A percentile compares a stretch with the other conserved stretches of the same genome.
Evolutionary conservation across 2,888 invertebrate species (phyloP).

Genomic region (Lasioglossum zephyrum): DNA sequence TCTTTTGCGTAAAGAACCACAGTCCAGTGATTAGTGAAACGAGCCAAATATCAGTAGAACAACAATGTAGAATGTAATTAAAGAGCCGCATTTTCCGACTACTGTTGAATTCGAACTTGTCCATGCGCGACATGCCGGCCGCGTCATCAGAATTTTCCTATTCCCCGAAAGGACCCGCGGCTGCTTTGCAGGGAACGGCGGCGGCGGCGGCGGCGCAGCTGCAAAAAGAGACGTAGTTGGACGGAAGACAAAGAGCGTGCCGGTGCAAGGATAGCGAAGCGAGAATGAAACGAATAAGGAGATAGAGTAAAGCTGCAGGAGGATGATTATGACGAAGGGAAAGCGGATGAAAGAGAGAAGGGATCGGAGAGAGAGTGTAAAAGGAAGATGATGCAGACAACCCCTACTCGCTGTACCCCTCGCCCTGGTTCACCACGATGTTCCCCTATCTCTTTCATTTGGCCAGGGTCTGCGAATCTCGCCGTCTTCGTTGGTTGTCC

Average conservation of each 20-base stretch:
- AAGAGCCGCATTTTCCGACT: too few relatives aligned
- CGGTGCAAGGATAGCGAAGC: conserved; percentile 41
- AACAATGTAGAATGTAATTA: too few relatives aligned
- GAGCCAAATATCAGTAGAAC: too few relatives aligned
- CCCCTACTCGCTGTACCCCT: conserved; percentile 36
- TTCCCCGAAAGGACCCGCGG: neutral
- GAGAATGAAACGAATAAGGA: conserved; percentile 56
- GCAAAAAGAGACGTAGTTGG: conserved; percentile 12
- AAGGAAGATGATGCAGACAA: conserved; percentile 59
- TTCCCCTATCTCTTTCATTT: conserved; percentile 30
- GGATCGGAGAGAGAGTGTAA: conserved; percentile 21
- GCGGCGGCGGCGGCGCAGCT: neutral
- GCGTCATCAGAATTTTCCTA: neutral
- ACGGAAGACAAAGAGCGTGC: conserved; percentile 58
- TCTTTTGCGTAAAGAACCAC: too few relatives aligned
- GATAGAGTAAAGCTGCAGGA: conserved; percentile 35
- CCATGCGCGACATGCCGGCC: too few relatives aligned
- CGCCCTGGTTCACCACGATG: neutral
- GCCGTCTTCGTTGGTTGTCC: conserved; percentile 15
- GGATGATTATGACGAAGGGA: conserved; percentile 62
- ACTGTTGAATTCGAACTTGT: too few relatives aligned
- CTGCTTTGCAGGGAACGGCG: neutral
- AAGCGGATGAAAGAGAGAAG: conserved; percentile 57
- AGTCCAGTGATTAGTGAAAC: too few relatives aligned
- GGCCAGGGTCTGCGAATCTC: conserved; percentile 23